Conservation (phyloP, 2,888 invertebrate species). For the Pandemis heparana region DNA sequence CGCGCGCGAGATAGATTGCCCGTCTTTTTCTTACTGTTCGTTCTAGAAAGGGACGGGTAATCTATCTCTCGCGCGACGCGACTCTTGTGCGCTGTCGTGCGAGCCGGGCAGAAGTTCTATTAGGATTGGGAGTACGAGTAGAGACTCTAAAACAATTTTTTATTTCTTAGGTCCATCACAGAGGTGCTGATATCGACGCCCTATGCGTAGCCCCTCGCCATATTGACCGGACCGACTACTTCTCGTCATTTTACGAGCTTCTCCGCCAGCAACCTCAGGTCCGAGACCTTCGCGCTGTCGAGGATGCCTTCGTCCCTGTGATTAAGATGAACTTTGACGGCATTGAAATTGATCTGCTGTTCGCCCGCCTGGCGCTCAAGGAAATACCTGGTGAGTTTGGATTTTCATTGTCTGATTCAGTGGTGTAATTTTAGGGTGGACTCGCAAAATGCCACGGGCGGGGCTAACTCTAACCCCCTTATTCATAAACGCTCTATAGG, state of each 20-base stretch:
- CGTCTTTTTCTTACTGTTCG: too few relatives aligned
- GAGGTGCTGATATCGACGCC: constrained; percentile 99
- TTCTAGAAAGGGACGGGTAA: too few relatives aligned
- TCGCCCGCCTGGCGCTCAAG: constrained; percentile 97
- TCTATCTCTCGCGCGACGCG: too few relatives aligned
- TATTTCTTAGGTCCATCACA: constrained; percentile 91
- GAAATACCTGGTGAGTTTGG: constrained; percentile 93
- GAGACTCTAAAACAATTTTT: neutral
- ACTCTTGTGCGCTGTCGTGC: too few relatives aligned
- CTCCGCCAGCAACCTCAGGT: constrained; percentile 94
- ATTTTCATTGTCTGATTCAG: neutral
- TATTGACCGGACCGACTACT: constrained; percentile 97
- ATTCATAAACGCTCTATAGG: too few relatives aligned
- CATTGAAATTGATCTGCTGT: constrained; percentile 99
- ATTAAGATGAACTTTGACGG: constrained; percentile 99
- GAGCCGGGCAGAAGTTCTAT: too few relatives aligned
- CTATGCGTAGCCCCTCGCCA: constrained; percentile 99
- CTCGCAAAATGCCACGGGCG: too few relatives aligned
- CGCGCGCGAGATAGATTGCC: too few relatives aligned
- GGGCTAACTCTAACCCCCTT: too few relatives aligned
- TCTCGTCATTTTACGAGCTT: constrained; percentile 96
- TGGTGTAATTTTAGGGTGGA: too few relatives aligned
- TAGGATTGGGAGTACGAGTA: too few relatives aligned
- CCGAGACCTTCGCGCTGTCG: constrained; percentile 89
- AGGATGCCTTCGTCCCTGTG: constrained; percentile 99